Conservation (phyloP, 1,140 invertebrate species). For the Apis florea region DNA sequence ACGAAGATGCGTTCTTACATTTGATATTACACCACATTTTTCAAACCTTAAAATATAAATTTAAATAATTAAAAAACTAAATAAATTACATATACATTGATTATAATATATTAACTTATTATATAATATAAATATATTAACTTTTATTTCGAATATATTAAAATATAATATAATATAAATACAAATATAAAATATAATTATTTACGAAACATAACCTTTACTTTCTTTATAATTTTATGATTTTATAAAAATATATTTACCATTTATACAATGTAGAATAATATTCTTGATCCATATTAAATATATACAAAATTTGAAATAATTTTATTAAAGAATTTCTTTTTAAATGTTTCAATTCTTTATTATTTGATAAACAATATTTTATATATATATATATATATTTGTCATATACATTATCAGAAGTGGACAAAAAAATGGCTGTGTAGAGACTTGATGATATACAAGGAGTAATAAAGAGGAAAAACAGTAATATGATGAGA, state of each 20-base stretch:
- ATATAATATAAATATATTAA: too few species aligned
- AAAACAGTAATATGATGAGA: too few species aligned
- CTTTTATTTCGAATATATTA: constrained; percentile 10
- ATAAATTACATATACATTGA: neutral
- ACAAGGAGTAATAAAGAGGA: too few species aligned
- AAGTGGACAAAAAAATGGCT: too few species aligned
- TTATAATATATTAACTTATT: too few species aligned
- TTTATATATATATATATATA: constrained; percentile 20
- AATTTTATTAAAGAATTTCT: neutral
- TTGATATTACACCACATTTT: constrained; percentile 76
- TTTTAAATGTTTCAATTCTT: neutral
- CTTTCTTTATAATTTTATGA: neutral
- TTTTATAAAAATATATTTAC: constrained; percentile 52
- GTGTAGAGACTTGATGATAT: too few species aligned
- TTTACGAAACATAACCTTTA: neutral
- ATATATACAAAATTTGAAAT: neutral
- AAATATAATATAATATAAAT: too few species aligned
- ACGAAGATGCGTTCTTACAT: constrained; percentile 76
- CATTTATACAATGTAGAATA: constrained; percentile 70
- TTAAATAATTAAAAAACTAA: neutral
- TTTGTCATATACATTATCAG: neutral
- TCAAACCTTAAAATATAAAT: constrained; percentile 72
- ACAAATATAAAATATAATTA: neutral
- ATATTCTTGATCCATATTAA: constrained; percentile 68
- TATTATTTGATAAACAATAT: neutral